Conservation (phyloP, 2,888 invertebrate species). For the Calliphora vomitoria region DNA sequence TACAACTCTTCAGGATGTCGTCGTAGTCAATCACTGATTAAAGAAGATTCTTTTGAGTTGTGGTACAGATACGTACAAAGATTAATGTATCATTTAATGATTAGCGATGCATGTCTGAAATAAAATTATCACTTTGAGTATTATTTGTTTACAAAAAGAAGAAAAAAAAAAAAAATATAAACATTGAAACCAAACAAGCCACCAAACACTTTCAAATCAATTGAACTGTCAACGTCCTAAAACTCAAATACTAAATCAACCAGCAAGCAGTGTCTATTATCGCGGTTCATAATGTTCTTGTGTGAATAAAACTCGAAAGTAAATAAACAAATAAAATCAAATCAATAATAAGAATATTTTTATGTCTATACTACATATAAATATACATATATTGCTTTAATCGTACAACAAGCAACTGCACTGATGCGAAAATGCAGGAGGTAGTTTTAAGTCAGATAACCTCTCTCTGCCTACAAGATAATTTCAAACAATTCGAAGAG, state of each 20-base stretch:
- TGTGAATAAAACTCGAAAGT: not conserved
- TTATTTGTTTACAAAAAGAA: not conserved
- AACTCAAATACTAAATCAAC: not conserved
- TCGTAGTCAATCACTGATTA: not conserved
- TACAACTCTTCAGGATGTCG: not conserved
- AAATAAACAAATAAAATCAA: slow-evolving; percentile 33
- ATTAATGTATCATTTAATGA: not conserved
- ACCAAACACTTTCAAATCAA: not conserved
- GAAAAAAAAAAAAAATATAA: not conserved
- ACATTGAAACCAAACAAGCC: not conserved
- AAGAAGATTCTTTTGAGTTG: not conserved
- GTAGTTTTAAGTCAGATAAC: slow-evolving; percentile 59
- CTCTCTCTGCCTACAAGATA: slow-evolving; percentile 27
- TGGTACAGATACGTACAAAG: not conserved
- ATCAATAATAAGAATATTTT: not conserved
- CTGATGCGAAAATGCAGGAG: slow-evolving; percentile 25
- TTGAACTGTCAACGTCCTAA: not conserved
- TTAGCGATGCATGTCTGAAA: slow-evolving; percentile 10
- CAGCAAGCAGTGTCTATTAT: slow-evolving; percentile 25
- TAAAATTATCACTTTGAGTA: not conserved
- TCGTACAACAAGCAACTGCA: slow-evolving; percentile 19
- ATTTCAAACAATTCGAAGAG: slow-evolving; percentile 36
- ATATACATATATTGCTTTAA: not conserved
- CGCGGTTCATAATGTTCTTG: not conserved
- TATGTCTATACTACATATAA: too few species aligned